Base-by-base conservation (phyloP, 35 echinoderm and acorn worm species). In the Patiria miniata region DNA sequence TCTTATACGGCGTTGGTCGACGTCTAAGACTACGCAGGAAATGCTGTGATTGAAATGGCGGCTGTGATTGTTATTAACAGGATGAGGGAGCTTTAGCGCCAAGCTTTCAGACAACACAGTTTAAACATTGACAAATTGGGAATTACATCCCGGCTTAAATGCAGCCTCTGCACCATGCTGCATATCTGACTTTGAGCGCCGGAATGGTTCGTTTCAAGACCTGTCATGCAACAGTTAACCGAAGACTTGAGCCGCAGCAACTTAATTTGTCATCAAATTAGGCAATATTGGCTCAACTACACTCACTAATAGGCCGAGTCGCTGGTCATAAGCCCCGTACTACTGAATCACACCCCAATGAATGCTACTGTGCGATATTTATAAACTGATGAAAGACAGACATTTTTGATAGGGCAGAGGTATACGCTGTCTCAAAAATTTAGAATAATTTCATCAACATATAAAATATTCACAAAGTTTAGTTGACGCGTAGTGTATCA, bases 241-340 rank as follows among this genome's bases (percentile, higher is more conserved):
- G 4, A 47, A 73, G 26, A 73, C 65, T 73, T 73, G 30, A 73
- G 21, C 26, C 29, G 65, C 29, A 30, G 34, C 34, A 26, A 73
- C 29, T 73, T 73, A 73, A 73, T 73, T 32, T 73, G 65, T 73
- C 65, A 73, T 73, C 65, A 73, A 26, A 73, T 73, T 73, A 73
- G 65, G 65, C 65, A 73, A 73, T 73, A 73, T 73, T 73, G 65
- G 65, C 65, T 73, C 65, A 73, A 73, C 65, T 73, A 30, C 19
- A 73, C 14, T 73, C 15, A 30, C 65, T 73, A 73, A 73, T 73
- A 30, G 65, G 14, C 65, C 65, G 65, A 32, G 65, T 47, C 42
- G 6, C 21, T 68, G 60, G 30, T 68, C 21, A 5, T 68, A 68
- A 32, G 56, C 3, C 7, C 14, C 1, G 34, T 10, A 8, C 21